Base-by-base conservation (phyloP, 30 jellyfish, hydroid and myxozoan genomes). In the Rhopilema esculentum region DNA sequence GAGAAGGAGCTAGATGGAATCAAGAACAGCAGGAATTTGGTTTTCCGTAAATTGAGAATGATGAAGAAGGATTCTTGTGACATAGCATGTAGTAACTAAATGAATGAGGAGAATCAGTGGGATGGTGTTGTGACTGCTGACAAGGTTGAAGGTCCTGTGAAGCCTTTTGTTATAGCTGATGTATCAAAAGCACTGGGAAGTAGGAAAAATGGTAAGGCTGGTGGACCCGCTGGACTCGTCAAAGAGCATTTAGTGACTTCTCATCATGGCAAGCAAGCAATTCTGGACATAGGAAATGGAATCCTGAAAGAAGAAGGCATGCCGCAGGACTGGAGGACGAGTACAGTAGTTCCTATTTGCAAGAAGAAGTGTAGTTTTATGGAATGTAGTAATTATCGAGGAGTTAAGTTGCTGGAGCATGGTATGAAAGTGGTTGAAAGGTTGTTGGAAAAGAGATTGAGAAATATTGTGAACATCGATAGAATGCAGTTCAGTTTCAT, bases 161-260 rank as follows among this genome's bases (percentile, higher is more conserved):
- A 29, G 17, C 0, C 17, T 7, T 29, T 82, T 32, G 18, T 24
- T 24, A 0, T 8, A 28, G 91, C 15, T 17, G 83, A 40, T n/a
- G 86, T 82, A 16, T 8, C 1, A 24, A 65, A 17, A 1, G 86
- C 91, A 0, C 32, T 82, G 17, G 4, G 24, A 18, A 66, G 27
- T 23, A 65, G 66, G 91, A 82, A 82, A 50, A 48, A 21, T 19
- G 72, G 73, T 20, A 65, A 82, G 64, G 89, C 89, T 30, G 64
- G 70, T 22, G 89, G 89, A 20, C 80, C 67, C 49, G 8, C 87
- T 2, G 61, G 81, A 50, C 22, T 77, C 12, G 49, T 50, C 26
- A 27, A 49, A 30, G 87, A 77, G 77, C 77, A 48, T 18, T 26
- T 21, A 63, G 31, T 1, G 7, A 48, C 72, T 8, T 74, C 51